These are phyloP conservation scores for Maconellicoccus hirsutus DNA, from an alignment of 1,140 invertebrate genomes.

Conservation along the genomic window DNA sequence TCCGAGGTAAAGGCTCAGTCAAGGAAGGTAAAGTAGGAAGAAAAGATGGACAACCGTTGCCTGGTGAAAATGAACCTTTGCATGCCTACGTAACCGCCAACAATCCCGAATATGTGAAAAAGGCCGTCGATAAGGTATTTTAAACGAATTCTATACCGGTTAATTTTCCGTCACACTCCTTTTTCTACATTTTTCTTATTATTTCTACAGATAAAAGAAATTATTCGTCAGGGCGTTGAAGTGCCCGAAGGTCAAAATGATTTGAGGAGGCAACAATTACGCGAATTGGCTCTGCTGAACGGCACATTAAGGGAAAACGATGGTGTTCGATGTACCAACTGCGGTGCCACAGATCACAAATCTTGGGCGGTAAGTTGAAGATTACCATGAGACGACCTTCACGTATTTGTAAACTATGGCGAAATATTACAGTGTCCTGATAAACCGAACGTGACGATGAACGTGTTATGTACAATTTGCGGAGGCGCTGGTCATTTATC, in stretches of 20 bases:
- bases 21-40: conserved; percentile 98
- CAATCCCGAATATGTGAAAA: conserved; percentile 92
- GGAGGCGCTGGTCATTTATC: conserved; percentile 96
- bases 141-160: neutral
- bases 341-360: conserved; percentile 84
- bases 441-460: conserved; percentile 95
- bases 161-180: too few relatives aligned
- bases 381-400: too few relatives aligned
- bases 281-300: conserved; percentile 93
- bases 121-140: conserved; percentile 86
- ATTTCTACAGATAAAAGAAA: conserved; percentile 81
- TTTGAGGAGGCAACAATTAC: conserved; percentile 85
- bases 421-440: conserved; percentile 77
- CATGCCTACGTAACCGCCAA: conserved; percentile 98
- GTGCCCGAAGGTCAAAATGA: conserved; percentile 98
- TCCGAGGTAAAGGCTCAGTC: conserved; percentile 97
- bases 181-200: too few relatives aligned
- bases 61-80: conserved; percentile 97
- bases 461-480: conserved; percentile 92
- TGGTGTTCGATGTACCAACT: conserved; percentile 83
- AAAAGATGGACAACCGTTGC: conserved; percentile 95
- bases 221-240: conserved; percentile 94
- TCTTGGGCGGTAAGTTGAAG: conserved; percentile 62
- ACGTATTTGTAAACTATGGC: too few relatives aligned
- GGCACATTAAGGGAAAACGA: conserved; percentile 97